Conservation (phyloP, 2,113 vertebrate genomes). For the Ophthalmolycus amberensis region DNA sequence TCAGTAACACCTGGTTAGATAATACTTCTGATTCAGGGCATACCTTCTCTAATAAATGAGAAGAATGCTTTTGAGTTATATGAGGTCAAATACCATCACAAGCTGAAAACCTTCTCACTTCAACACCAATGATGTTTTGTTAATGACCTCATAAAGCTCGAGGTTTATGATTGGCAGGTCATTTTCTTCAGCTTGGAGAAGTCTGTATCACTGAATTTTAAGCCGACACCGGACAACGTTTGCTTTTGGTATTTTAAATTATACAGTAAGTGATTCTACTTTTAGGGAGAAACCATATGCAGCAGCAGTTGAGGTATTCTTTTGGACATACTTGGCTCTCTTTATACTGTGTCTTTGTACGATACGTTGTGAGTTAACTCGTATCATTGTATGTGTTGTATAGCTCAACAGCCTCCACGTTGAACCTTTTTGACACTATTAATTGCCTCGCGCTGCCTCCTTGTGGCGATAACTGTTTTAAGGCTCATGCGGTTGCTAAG, state of each 20-base stretch:
- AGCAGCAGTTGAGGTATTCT: not conserved
- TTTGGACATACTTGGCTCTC: not conserved
- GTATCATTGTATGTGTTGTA: not conserved
- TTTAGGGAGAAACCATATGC: not conserved
- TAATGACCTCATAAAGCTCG: not conserved
- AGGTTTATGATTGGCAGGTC: not conserved
- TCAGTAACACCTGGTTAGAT: not conserved
- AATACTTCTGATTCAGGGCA: not conserved
- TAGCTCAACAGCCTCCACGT: not conserved
- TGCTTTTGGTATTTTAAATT: not conserved
- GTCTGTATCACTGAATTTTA: not conserved
- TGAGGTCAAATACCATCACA: not conserved
- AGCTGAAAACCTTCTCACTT: too few relatives aligned
- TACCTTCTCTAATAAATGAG: not conserved
- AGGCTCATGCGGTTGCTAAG: slow-evolving; percentile 49
- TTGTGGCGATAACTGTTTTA: not conserved
- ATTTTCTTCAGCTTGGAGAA: not conserved
- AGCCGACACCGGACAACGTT: not conserved
- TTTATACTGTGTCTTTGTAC: not conserved
- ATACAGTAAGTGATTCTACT: not conserved
- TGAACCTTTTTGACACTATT: not conserved
- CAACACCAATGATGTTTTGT: not conserved
- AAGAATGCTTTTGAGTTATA: not conserved
- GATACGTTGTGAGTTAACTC: not conserved
- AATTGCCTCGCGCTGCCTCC: slow-evolving; percentile 24